phyloP scores from a whole-genome alignment of 2,113 vertebrate genomes.

The Ochotona princeps region DNA sequence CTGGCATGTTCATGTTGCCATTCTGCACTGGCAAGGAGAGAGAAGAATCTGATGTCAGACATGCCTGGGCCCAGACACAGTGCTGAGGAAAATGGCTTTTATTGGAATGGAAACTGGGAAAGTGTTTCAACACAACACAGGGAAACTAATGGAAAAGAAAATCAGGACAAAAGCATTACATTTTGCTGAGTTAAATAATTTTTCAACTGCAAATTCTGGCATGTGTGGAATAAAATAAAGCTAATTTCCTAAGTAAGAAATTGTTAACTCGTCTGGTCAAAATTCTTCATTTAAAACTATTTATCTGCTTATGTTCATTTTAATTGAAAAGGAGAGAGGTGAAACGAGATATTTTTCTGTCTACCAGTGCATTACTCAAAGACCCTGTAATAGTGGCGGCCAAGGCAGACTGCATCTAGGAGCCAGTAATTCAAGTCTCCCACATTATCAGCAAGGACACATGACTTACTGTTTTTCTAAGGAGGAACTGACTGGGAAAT shows the following conservation, averaged over 20 bases:
- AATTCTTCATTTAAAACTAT: background rate
- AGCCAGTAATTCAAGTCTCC: too few species aligned
- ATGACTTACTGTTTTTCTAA: too few species aligned
- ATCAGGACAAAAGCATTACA: background rate
- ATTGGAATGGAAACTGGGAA: background rate
- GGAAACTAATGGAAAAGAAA: slow-evolving; percentile 24
- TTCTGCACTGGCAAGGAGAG: background rate
- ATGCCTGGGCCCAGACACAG: background rate
- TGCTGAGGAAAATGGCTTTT: background rate
- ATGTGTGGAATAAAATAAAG: background rate
- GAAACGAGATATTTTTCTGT: too few species aligned
- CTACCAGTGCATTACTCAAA: too few species aligned
- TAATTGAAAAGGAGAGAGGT: too few species aligned
- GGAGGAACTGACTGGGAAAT: too few species aligned
- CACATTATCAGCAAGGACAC: too few species aligned
- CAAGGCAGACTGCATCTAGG: too few species aligned
- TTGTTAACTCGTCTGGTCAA: background rate
- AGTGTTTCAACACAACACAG: background rate
- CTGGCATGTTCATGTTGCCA: rapidly evolving
- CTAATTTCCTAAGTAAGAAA: background rate
- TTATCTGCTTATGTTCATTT: too few species aligned
- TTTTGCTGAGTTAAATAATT: slow-evolving; percentile 26
- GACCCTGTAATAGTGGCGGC: too few species aligned
- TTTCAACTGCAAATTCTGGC: background rate
- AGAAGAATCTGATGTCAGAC: background rate